Evolutionary conservation across 2,797 vertebrate genomes (phyloP).

Genomic region (Mormyrops boulengeri): DNA sequence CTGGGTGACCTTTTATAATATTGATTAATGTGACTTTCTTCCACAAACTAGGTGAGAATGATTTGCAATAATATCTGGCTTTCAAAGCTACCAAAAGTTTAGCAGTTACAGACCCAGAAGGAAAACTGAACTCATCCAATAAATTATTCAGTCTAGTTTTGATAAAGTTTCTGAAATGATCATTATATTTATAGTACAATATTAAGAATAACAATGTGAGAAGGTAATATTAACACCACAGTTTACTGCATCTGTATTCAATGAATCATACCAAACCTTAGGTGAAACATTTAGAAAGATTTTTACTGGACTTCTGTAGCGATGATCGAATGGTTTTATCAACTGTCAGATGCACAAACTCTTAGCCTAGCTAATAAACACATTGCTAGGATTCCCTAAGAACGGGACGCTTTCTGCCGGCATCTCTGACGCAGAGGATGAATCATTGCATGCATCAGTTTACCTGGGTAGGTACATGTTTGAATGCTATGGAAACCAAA

Average conservation of each 20-base stretch:
- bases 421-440: neutral
- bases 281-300: neutral
- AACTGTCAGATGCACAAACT: neutral
- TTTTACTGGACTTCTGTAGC: neutral
- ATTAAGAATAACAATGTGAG: neutral
- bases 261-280: neutral
- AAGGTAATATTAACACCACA: neutral
- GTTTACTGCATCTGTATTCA: neutral
- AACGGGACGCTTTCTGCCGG: neutral
- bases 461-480: conserved; percentile 17
- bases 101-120: neutral
- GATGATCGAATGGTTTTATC: neutral
- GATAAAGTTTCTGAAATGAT: neutral
- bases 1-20: conserved; percentile 4
- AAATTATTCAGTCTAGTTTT: neutral
- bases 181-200: neutral
- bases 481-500: conserved; percentile 47
- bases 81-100: neutral
- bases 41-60: conserved; percentile 9
- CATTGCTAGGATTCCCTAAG: neutral
- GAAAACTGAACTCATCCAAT: neutral
- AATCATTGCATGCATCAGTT: neutral
- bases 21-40: neutral
- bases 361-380: neutral
- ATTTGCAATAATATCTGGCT: neutral